A percentile compares a stretch with the other conserved stretches of the same genome.
These are phyloP conservation scores for Trachelus troglodyta DNA, from an alignment of 2,888 invertebrate species.

Conservation along the genomic window DNA sequence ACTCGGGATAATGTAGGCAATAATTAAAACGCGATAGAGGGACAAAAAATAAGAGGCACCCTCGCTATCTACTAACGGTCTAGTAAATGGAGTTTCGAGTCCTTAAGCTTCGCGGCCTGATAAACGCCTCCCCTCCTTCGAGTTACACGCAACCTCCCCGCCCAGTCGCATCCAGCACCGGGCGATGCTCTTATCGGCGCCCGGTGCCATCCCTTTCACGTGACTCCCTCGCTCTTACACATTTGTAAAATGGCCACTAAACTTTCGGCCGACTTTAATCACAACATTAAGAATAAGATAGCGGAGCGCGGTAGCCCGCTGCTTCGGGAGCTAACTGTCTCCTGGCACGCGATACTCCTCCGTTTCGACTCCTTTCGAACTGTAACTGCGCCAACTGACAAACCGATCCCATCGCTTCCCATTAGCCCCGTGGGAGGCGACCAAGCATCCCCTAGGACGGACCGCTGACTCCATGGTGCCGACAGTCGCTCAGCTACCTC, in stretches of 20 bases:
- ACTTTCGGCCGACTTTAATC: slow-evolving; percentile 35
- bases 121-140: not conserved
- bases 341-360: slow-evolving; percentile 31
- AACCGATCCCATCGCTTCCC: not conserved
- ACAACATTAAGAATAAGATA: slow-evolving; percentile 35
- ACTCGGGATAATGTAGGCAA: slow-evolving; percentile 43
- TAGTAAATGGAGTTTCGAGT: slow-evolving; percentile 6
- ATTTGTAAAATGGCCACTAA: slow-evolving; percentile 29
- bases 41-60: not conserved
- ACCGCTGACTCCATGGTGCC: not conserved
- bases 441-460: not conserved
- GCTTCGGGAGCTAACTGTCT: slow-evolving; percentile 24
- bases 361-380: slow-evolving; percentile 9
- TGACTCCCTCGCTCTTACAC: not conserved
- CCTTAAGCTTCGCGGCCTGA: not conserved
- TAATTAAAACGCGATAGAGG: slow-evolving; percentile 44
- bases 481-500: not conserved
- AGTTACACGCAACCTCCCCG: not conserved
- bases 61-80: not conserved
- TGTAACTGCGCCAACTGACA: not conserved
- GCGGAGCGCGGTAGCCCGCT: slow-evolving; percentile 34
- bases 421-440: not conserved
- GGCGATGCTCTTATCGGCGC: not conserved
- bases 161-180: not conserved
- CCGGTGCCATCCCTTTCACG: not conserved